These are phyloP conservation scores for Drosophila phalerata DNA, from an alignment of 2,888 invertebrate species.

Conservation along the genomic window DNA sequence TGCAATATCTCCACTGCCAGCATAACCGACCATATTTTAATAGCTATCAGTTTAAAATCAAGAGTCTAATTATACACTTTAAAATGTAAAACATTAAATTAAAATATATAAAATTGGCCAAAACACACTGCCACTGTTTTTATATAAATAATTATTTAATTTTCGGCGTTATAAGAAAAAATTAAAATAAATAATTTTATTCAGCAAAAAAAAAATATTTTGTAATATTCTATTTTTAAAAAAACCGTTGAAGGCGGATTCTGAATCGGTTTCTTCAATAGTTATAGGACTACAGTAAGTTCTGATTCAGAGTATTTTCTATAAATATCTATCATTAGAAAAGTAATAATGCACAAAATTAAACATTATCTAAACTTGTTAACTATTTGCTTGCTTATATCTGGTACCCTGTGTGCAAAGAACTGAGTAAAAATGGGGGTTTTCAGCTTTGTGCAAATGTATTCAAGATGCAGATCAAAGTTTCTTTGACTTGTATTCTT, in stretches of 20 bases:
- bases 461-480: background rate
- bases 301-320: constrained; percentile 1
- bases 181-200: too few species aligned
- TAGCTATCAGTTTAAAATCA: background rate
- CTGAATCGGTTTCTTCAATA: background rate
- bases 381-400: constrained; percentile 2
- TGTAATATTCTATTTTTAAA: too few species aligned
- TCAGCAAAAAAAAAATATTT: too few species aligned
- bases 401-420: background rate
- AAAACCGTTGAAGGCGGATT: too few species aligned
- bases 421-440: too few species aligned
- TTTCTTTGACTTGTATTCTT: background rate
- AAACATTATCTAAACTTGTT: constrained; percentile 5
- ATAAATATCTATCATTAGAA: constrained; percentile 1
- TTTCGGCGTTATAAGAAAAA: too few species aligned
- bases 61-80: too few species aligned
- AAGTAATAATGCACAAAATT: constrained; percentile 1
- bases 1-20: constrained; percentile 9
- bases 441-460: background rate
- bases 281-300: constrained; percentile 3
- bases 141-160: too few species aligned
- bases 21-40: background rate
- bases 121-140: too few species aligned
- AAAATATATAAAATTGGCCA: too few species aligned
- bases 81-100: too few species aligned